phyloP scores from a whole-genome alignment of 1,140 invertebrate species.

The Helicoverpa zea region DNA sequence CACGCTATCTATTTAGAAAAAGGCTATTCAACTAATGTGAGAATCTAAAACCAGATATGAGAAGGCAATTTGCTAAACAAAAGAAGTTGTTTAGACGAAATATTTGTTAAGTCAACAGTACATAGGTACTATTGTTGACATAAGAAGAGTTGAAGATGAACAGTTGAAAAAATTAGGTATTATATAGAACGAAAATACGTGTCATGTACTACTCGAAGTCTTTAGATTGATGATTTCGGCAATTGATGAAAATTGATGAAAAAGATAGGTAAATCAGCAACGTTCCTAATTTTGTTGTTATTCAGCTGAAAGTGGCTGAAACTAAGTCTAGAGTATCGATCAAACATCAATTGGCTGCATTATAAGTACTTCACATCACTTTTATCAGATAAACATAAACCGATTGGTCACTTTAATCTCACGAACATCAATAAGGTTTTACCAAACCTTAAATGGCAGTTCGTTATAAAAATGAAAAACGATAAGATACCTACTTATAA shows the following conservation, averaged over 20 bases:
- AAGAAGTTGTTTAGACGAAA: too few species aligned
- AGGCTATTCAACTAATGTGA: constrained; percentile 18
- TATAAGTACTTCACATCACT: constrained; percentile 54
- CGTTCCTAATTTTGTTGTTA: constrained; percentile 37
- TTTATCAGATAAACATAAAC: constrained; percentile 74
- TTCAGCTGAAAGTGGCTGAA: constrained; percentile 48
- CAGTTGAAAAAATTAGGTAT: too few species aligned
- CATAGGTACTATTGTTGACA: too few species aligned
- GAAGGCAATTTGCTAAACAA: background rate
- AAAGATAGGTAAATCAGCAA: background rate
- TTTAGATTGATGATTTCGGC: too few species aligned
- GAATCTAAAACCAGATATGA: constrained; percentile 8
- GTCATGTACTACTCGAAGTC: too few species aligned
- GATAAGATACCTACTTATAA: constrained; percentile 6
- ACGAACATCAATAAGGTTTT: constrained; percentile 57
- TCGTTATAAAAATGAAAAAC: background rate
- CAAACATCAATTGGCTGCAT: constrained; percentile 60
- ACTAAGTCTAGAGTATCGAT: constrained; percentile 61
- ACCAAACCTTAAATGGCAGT: constrained; percentile 18
- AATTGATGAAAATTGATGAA: background rate
- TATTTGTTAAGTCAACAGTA: too few species aligned
- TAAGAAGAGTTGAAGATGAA: too few species aligned
- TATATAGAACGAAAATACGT: too few species aligned
- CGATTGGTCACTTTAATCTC: constrained; percentile 68
- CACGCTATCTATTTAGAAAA: constrained; percentile 44